A percentile compares a stretch with the other conserved stretches of the same genome.
Evolutionary conservation across 92 coral and sea anemone species (phyloP).

Genomic region (Pocillopora meandrina): DNA sequence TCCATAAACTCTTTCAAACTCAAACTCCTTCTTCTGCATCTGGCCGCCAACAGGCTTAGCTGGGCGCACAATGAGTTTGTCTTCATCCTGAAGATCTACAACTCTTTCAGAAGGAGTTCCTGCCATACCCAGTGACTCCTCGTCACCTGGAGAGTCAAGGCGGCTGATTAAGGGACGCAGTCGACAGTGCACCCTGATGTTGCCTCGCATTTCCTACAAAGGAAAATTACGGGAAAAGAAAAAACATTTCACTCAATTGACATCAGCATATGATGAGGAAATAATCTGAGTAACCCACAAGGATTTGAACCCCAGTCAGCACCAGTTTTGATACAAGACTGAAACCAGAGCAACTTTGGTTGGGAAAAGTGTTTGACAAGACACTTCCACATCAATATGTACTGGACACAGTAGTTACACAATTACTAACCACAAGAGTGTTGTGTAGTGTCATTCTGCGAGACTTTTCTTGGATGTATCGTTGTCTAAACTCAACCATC

Average conservation of each 20-base stretch:
- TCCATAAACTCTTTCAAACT: conserved; percentile 92
- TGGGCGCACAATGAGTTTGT: conserved; percentile 79
- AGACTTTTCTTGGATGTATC: conserved; percentile 86
- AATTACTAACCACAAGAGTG: conserved; percentile 82
- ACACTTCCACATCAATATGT: background rate
- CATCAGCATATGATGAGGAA: background rate
- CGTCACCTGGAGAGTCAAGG: conserved; percentile 82
- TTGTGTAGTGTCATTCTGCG: conserved; percentile 95
- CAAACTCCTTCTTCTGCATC: conserved; percentile 72
- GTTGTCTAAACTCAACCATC: conserved; percentile 80
- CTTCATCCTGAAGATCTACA: conserved; percentile 81
- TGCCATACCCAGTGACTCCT: conserved; percentile 69
- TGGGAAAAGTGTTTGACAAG: too few relatives aligned
- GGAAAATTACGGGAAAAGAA: too few relatives aligned
- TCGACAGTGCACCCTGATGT: conserved; percentile 97
- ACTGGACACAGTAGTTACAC: background rate
- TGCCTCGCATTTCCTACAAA: conserved; percentile 95
- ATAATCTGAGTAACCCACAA: background rate
- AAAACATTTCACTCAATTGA: too few relatives aligned
- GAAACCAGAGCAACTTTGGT: too few relatives aligned
- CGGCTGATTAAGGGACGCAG: conserved; percentile 87
- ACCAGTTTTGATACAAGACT: too few relatives aligned
- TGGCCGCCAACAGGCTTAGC: conserved; percentile 86
- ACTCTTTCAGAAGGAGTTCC: conserved; percentile 94
- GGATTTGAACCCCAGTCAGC: too few relatives aligned